Base-by-base conservation (phyloP, 2,113 vertebrate species). In the Parus major region DNA sequence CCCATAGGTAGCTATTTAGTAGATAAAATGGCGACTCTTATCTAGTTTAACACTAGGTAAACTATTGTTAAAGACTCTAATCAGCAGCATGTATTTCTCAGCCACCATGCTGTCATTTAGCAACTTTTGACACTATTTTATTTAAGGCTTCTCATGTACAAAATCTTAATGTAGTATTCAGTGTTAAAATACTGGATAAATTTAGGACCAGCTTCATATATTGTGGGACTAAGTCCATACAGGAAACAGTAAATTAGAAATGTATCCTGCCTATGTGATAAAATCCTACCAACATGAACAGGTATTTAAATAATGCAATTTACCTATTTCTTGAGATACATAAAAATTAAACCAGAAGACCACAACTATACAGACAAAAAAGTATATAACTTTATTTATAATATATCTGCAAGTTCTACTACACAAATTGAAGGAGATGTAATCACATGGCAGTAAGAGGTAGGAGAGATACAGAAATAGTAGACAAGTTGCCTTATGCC, bases 351-450 rank as follows among this genome's bases (percentile, higher is more conserved):
- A 82, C 18, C 28, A 92, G 59, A 86, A 90, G 70, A 52, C 39
- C 53, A 78, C 77, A 94, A 72, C 28, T 82, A 35, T 86, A 47
- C 53, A 86, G 56, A 83, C 76, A 77, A 82, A 94, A 95, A 93
- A 79, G 94, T 90, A 93, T 88, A 79, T 86, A 72, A 85, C 65
- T 91, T 95, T 95, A 97, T 94, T 96, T 82, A 42, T 88, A 73
- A 66, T 82, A 21, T 91, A 8, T 82, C 71, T 91, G 78, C 31
- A 93, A 84, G 57, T 89, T 93, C 83, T 86, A 84, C 56, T 76
- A 92, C 70, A 91, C 69, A 91, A 65, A 39, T 53, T 64, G 56
- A 88, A 95, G 55, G 49, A 90, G 15, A 75, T 91, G 35, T 47
- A 88, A 76, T 36, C 18, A 35, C 35, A 44, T 53, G 49, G 49